phyloP scores from a whole-genome alignment of 2,888 invertebrate species.

The Bimastos eiseni region DNA sequence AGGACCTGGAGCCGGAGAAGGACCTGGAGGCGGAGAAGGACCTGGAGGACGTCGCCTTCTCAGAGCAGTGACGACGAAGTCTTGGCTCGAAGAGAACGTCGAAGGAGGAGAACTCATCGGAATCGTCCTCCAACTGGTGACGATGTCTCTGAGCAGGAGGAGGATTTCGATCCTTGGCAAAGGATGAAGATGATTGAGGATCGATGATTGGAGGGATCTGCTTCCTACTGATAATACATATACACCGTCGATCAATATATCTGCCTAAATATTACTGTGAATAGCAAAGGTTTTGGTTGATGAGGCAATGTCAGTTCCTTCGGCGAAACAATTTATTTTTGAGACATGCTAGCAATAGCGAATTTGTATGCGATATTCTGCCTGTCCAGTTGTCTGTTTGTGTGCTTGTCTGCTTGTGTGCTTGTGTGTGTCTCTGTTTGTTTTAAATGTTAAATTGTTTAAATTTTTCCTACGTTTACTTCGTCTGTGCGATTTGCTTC shows the following conservation, averaged over 20 bases:
- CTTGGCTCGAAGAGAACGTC: neutral
- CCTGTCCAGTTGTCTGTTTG: no score
- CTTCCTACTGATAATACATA: neutral
- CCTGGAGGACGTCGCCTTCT: neutral
- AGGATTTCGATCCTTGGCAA: neutral
- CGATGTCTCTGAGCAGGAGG: neutral
- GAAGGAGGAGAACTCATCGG: conserved; percentile 15
- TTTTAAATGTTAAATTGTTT: no score
- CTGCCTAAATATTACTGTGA: neutral
- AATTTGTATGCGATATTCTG: no score
- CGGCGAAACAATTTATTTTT: no score
- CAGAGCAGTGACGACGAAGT: neutral
- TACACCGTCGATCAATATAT: neutral
- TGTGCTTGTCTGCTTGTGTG: no score
- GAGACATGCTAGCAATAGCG: no score
- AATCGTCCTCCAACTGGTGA: neutral
- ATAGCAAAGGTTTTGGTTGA: no score
- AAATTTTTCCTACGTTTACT: no score
- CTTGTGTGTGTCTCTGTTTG: no score
- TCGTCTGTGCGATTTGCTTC: no score
- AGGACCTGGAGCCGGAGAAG: neutral
- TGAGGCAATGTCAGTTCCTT: no score
- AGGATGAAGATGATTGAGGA: neutral
- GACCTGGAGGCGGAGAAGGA: neutral
- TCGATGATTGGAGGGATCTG: neutral